Evolutionary conservation across 2,113 vertebrate genomes (phyloP), one percentile per base, ranked within the genome.

Genomic region (Delphinus delphis): DNA sequence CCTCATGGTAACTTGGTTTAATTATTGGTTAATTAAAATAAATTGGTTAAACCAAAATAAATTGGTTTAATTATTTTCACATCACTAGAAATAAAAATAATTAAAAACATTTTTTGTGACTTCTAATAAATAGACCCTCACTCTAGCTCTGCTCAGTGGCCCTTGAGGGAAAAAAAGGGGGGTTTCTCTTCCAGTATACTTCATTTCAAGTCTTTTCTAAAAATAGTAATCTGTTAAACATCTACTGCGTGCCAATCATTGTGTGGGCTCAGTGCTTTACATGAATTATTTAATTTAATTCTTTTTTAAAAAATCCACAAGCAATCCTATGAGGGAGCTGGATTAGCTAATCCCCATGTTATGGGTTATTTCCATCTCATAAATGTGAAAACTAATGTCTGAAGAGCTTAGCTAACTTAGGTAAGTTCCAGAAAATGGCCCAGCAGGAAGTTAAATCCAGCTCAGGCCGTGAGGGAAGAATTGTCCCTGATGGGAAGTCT

Each of bases 171-270:
- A 88, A 92, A 94, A 81, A 53, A 87, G 12, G 11, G 11, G 18
- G 6, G 5, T 36, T 71, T 68, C 26, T 44, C 31, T 92, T 83
- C 6, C 38, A 70, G 79, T 41, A 20, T 62, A 50, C 44, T 84
- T 65, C 38, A 62, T 83, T 67, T 94, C 31, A 63, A 50, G 13
- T 68, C n/a, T 90, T 96, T 95, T 90, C 83, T 93, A 41, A 79
- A 82, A 90, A 68, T 62, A 73, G 9, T 33, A 33, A 79, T 71
- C 53, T 6, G 60, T 71, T 67, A 79, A 44, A 86, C 15, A 84
- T 28, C 18, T 55, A 31, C n/a, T 60, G 13, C 50, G 25, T 89
- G 55, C 41, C n/a, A 82, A 55, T 12, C 23, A 36, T 28, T 88
- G 23, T 76, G 55, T 81, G 53, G 3, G 11, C 13, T 88, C 31